Base-by-base conservation (phyloP, 2,888 invertebrate genomes). In the Melitaea athalia region DNA sequence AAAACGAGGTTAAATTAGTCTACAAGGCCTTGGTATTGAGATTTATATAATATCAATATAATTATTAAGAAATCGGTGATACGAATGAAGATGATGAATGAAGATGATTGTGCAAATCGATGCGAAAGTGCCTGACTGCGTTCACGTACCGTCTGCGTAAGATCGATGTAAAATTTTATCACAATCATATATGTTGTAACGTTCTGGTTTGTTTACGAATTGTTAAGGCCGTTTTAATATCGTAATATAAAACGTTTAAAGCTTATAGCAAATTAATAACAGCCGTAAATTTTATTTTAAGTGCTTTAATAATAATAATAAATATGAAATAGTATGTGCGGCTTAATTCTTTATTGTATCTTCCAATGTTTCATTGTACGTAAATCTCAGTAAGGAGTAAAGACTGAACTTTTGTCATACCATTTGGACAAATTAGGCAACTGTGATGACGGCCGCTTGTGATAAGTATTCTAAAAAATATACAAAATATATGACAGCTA, bases 61-160 rank as follows among this genome's bases (percentile, higher is more conserved):
- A 55, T 62, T 62, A 53, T 53, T 15, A 24, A 67, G 49, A 24
- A 49, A 55, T 8, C 17, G n/a, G 12, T 12, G 45, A 57, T 5
- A 5, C 33, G 14, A 45, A 3, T 45, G 55, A 31, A 55, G 59
- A 66, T 62, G 55, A 61, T 71, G 67, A 69, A 71, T 69, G 67
- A 59, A 68, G 68, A 73, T 63, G 68, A 55, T 78, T 77, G 73
- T 73, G 74, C 74, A 79, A 76, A 64, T 76, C 7, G 74, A 76
- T 87, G 85, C 87, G 89, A 89, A 89, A 89, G 88, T 89, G 85
- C 81, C 80, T 81, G 72, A 70, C 74, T 75, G 78, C 76, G 79
- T 72, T 70, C 72, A 5, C 47, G 82, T 84, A 86, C 80, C 71
- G 85, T 79, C 77, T 70, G 81, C 80, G 80, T 69, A 75, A 72